Evolutionary conservation across 2,113 vertebrate species (phyloP).

Genomic region (Thryonomys swinderianus): DNA sequence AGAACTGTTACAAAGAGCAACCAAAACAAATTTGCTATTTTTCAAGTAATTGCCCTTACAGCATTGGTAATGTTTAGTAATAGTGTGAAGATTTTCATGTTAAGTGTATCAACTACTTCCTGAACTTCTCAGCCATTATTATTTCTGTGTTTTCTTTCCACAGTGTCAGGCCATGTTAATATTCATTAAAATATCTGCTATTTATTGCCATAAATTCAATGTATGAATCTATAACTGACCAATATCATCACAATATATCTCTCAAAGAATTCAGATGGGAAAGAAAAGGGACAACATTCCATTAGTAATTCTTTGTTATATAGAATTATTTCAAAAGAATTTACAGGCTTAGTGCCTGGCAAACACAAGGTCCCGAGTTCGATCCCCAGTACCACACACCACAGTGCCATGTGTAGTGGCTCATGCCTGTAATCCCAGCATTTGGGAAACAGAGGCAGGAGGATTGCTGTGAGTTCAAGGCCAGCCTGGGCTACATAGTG

Average conservation of each 20-base stretch:
- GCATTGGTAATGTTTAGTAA: neutral
- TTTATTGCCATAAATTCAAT: conserved; percentile 17
- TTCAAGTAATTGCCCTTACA: neutral
- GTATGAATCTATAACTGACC: neutral
- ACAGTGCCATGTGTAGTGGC: too few relatives aligned
- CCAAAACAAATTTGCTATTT: neutral
- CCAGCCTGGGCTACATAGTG: too few relatives aligned
- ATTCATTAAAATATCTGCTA: neutral
- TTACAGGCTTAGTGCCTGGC: too few relatives aligned
- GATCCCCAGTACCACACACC: too few relatives aligned
- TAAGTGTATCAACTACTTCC: neutral
- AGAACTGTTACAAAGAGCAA: neutral
- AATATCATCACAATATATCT: neutral
- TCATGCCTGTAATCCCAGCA: too few relatives aligned
- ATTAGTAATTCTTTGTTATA: neutral
- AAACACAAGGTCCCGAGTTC: too few relatives aligned
- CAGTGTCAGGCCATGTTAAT: neutral
- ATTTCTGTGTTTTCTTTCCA: conserved; percentile 44
- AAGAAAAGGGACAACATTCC: neutral
- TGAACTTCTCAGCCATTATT: neutral
- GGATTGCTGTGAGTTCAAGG: too few relatives aligned
- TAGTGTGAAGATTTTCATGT: neutral
- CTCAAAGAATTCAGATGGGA: neutral
- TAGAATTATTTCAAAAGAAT: neutral
- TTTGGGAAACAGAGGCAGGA: too few relatives aligned